phyloP scores from a whole-genome alignment of 2,888 invertebrate genomes.

The Lasius fuliginosus region DNA sequence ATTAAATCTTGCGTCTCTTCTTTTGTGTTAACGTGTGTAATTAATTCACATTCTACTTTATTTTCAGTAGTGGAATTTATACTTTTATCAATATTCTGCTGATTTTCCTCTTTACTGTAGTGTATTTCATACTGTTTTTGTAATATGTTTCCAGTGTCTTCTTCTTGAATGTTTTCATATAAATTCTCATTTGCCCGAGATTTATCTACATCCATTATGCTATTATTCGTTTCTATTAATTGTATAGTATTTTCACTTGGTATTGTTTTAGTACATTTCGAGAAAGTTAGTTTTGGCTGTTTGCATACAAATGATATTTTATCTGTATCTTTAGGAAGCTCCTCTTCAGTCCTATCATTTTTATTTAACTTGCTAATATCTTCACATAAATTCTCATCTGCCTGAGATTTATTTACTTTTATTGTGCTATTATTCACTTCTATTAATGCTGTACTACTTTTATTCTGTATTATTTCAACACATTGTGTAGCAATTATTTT shows the following conservation, averaged over 20 bases:
- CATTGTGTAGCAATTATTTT: conserved; percentile 24
- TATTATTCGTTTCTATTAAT: neutral
- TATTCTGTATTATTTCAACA: neutral
- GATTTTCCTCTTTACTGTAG: neutral
- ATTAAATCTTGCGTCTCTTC: neutral
- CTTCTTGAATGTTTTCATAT: neutral
- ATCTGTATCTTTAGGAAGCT: neutral
- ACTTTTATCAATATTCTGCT: neutral
- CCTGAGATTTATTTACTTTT: neutral
- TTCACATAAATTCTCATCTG: neutral
- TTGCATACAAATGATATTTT: neutral
- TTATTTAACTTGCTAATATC: neutral
- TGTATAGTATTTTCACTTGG: conserved; percentile 2
- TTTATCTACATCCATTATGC: neutral
- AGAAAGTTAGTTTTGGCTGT: neutral
- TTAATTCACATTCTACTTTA: conserved; percentile 1
- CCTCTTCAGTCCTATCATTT: conserved; percentile 18
- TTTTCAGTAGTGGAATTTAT: neutral
- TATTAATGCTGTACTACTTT: conserved; percentile 12
- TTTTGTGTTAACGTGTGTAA: neutral
- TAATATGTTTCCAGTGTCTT: neutral
- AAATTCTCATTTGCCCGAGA: neutral
- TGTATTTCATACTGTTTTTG: neutral
- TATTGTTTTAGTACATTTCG: neutral
- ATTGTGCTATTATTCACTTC: neutral